Percentiles rank a stretch among this genome's conserved stretches.
Evolutionary conservation across 2,797 vertebrate species (phyloP).

Genomic region (Alectoris magna): DNA sequence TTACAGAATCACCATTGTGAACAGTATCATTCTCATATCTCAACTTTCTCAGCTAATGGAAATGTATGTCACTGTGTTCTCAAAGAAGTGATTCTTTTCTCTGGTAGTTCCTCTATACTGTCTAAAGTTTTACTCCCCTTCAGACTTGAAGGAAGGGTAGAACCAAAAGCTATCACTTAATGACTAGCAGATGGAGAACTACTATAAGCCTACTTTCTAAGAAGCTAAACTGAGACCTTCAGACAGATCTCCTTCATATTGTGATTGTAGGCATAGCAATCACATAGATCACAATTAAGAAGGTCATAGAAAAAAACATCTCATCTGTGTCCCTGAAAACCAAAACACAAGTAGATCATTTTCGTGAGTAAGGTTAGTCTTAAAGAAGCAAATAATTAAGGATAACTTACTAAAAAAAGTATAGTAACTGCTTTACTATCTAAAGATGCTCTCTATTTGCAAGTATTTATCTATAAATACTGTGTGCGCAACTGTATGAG

Average conservation of each 20-base stretch:
- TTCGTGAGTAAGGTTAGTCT: neutral
- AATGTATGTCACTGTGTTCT: neutral
- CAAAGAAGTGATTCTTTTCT: neutral
- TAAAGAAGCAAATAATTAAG: neutral
- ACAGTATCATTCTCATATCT: neutral
- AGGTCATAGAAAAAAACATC: neutral
- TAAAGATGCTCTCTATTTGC: neutral
- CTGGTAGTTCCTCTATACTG: neutral
- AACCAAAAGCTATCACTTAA: neutral
- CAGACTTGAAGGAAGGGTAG: neutral
- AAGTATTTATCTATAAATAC: neutral
- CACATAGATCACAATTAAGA: neutral
- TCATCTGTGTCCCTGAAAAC: neutral
- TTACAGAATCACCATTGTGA: neutral
- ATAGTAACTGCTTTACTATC: neutral
- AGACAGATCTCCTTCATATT: neutral
- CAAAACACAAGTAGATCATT: neutral
- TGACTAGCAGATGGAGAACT: neutral
- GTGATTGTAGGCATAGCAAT: neutral
- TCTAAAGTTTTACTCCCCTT: neutral
- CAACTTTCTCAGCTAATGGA: neutral
- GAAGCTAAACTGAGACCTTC: neutral
- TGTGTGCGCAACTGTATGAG: rapidly evolving
- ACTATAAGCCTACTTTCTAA: neutral
- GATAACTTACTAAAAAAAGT: neutral